Base-by-base conservation (phyloP, 35 echinoderm and acorn worm species). In the Strongylocentrotus purpuratus region DNA sequence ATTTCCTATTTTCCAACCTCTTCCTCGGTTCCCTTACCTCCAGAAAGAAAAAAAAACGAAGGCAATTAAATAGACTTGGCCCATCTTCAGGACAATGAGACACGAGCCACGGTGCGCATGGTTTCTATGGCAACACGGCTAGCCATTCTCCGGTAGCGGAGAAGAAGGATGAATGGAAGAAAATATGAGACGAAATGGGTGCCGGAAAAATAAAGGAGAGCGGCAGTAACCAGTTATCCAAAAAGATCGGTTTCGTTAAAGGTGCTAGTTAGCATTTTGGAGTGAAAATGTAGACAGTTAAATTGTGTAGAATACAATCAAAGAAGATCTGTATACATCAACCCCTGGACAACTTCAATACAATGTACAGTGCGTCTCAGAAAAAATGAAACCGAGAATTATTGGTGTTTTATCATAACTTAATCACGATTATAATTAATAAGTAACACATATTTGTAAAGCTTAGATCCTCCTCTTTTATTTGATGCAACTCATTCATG, bases 1-100 rank as follows among this genome's bases (percentile, higher is more conserved):
- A 78, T 28, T 78, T n/a, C 50, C 10, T 55, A 6, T 55, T 2
- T 55, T 15, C 65, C 65, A 28, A 7, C 28, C 5, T 78, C 65
- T 28, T 1, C 7, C 20, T 78, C 25, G 0, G 22, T 78, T 78
- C 65, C 7, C 22, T 78, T n/a, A 8, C 65, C 28, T 22, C 22
- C 5, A 78, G 65, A 78, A 28, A 25, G 7, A 59, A 59, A 59
- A 58, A 59, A 78, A 78, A 78, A 78, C 6, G 22, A 78, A 78
- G 65, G 65, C 65, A 78, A 78, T 78, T 78, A 78, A 78, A 78
- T 78, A 78, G 65, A n/a, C 22, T 78, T 78, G 65, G 65, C 20
- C 65, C 65, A 78, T 78, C 65, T 78, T 18, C 15, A 22, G n/a
- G 25, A 78, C 65, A 78, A 28, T 78, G 65, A 78, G 65, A 78